A percentile compares a stretch with the other conserved stretches of the same genome.
Conservation (phyloP, 2,797 vertebrate species). For the Labeo calbasu region DNA sequence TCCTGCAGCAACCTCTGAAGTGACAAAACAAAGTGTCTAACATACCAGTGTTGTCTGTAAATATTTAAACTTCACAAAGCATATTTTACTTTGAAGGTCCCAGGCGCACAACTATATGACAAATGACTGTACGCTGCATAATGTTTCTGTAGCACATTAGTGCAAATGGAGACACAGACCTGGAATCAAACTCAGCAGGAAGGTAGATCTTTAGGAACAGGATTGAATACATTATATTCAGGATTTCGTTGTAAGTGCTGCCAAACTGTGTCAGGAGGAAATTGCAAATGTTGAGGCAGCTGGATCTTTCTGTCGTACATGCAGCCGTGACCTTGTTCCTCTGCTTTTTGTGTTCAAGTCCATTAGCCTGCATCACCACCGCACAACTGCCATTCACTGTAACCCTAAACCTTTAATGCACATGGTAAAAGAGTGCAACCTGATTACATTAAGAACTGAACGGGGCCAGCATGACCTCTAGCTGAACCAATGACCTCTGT, state of each 20-base stretch:
- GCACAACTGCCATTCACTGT: constrained; percentile 17
- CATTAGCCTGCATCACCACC: constrained; percentile 26
- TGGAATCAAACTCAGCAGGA: constrained; percentile 8
- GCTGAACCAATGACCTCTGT: constrained; percentile 38
- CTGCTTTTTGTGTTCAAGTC: constrained; percentile 34
- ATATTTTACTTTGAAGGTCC: constrained; percentile 31
- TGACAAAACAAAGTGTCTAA: constrained; percentile 42
- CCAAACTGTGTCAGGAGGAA: background rate
- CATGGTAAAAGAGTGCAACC: background rate
- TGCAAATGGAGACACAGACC: background rate
- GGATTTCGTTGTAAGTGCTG: background rate
- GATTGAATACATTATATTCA: background rate
- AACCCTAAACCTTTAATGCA: constrained; percentile 41
- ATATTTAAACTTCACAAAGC: constrained; percentile 44
- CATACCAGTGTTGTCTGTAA: constrained; percentile 37
- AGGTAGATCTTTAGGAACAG: background rate
- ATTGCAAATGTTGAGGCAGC: background rate
- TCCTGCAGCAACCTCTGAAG: constrained; percentile 38
- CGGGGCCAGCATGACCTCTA: constrained; percentile 17
- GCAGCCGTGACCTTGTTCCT: constrained; percentile 16
- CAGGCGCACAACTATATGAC: constrained; percentile 10
- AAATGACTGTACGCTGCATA: constrained; percentile 10
- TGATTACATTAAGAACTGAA: constrained; percentile 28
- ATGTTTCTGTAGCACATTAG: background rate
- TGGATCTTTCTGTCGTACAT: constrained; percentile 2